These are phyloP conservation scores for Microcaecilia unicolor DNA, from an alignment of 2,797 vertebrate genomes.

Conservation along the genomic window DNA sequence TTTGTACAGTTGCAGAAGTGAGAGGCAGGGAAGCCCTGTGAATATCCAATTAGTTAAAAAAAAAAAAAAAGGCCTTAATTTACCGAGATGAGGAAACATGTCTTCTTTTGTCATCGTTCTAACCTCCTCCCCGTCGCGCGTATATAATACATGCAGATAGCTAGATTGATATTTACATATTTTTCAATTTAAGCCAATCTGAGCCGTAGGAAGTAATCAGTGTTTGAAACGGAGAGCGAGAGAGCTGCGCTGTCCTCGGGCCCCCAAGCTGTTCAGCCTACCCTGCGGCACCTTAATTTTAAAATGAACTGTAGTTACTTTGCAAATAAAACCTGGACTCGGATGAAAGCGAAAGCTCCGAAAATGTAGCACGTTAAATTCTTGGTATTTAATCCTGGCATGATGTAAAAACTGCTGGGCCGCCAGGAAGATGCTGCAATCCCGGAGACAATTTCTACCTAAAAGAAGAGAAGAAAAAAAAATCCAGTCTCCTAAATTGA, in stretches of 20 bases:
- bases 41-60: too few relatives aligned
- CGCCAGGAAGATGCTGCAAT: slow-evolving; percentile 1
- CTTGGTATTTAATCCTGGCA: too few relatives aligned
- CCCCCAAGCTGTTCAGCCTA: slow-evolving; percentile 1
- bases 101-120: too few relatives aligned
- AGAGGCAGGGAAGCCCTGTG: too few relatives aligned
- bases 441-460: slow-evolving; percentile 14
- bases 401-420: too few relatives aligned
- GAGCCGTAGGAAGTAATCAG: slow-evolving; percentile 9
- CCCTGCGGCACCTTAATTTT: slow-evolving; percentile 22
- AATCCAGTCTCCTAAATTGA: slow-evolving; percentile 20
- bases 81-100: too few relatives aligned
- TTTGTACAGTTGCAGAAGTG: too few relatives aligned
- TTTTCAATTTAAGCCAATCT: slow-evolving; percentile 5
- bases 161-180: slow-evolving; percentile 3
- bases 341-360: not conserved
- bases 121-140: too few relatives aligned
- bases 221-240: slow-evolving; percentile 3
- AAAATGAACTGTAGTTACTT: slow-evolving; percentile 15
- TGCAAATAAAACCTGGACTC: slow-evolving; percentile 6
- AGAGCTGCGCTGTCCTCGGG: not conserved
- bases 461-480: too few relatives aligned
- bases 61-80: too few relatives aligned
- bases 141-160: not conserved
- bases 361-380: slow-evolving; percentile 6